These are phyloP conservation scores for Rhinolophus ferrumequinum DNA, from an alignment of 2,113 vertebrate genomes.

Conservation along the genomic window DNA sequence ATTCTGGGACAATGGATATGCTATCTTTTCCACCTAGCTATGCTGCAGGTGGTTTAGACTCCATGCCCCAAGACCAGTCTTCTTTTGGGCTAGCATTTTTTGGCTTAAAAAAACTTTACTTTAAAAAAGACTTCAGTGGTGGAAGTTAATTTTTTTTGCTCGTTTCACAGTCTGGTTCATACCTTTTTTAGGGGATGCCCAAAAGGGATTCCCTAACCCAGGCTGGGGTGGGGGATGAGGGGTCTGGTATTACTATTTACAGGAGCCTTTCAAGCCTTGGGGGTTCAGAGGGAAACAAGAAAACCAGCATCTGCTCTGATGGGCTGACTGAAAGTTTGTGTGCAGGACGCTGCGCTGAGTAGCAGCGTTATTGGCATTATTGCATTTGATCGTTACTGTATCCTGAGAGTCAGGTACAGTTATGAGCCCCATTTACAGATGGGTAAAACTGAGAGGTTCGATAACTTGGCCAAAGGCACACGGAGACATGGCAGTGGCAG, in stretches of 20 bases:
- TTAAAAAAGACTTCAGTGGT: too few relatives aligned
- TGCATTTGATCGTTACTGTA: rapidly evolving
- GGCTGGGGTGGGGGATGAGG: not conserved
- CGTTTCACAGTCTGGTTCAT: not conserved
- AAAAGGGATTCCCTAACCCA: not conserved
- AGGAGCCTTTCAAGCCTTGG: not conserved
- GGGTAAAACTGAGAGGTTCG: not conserved
- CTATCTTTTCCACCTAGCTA: too few relatives aligned
- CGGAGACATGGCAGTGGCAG: not conserved
- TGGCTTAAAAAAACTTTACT: too few relatives aligned
- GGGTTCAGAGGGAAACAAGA: not conserved
- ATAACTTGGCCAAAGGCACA: not conserved
- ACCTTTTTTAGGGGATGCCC: not conserved
- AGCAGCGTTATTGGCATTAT: too few relatives aligned
- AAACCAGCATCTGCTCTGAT: not conserved
- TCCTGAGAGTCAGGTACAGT: not conserved
- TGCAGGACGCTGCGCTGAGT: rapidly evolving
- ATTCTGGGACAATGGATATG: too few relatives aligned
- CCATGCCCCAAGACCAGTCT: too few relatives aligned
- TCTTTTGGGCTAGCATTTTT: too few relatives aligned
- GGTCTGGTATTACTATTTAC: not conserved
- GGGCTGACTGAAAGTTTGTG: not conserved
- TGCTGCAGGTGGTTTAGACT: too few relatives aligned
- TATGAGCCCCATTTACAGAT: not conserved
- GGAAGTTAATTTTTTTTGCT: too few relatives aligned